These are phyloP conservation scores for Lota lota DNA, from an alignment of 2,113 vertebrate species.

Conservation along the genomic window DNA sequence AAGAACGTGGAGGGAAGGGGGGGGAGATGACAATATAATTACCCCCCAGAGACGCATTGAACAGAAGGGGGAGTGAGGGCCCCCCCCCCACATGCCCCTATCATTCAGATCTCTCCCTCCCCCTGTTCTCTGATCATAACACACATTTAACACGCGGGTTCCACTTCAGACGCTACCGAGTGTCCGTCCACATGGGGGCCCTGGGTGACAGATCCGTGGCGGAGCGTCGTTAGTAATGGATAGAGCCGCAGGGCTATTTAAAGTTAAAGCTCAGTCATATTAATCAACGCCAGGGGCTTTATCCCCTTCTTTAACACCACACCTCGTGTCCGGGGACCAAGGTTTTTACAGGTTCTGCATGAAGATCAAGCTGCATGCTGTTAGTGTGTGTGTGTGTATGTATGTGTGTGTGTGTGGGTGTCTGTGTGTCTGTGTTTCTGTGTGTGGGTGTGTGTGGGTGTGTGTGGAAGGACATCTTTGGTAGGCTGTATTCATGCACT, in stretches of 20 bases:
- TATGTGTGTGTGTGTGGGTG: neutral
- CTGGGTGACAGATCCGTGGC: neutral
- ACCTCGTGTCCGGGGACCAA: too few relatives aligned
- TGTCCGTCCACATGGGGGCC: constrained; percentile 2
- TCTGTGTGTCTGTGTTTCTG: neutral
- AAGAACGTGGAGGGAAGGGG: constrained; percentile 13
- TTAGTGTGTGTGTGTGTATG: neutral
- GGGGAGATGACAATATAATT: constrained; percentile 58
- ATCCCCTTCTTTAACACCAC: neutral
- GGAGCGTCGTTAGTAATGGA: neutral
- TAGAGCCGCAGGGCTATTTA: neutral
- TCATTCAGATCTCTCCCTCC: neutral
- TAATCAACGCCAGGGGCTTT: neutral
- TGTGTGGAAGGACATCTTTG: neutral
- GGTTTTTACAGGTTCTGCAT: neutral
- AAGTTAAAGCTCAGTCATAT: neutral
- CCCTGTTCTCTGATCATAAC: constrained; percentile 28
- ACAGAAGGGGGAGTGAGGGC: neutral
- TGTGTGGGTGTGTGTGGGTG: constrained; percentile 6
- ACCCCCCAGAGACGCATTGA: constrained; percentile 56
- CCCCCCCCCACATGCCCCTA: constrained; percentile 8
- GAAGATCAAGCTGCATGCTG: too few relatives aligned
- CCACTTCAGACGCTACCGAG: constrained; percentile 13
- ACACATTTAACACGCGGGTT: constrained; percentile 29
- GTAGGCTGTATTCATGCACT: neutral